phyloP scores from a whole-genome alignment of 2,797 vertebrate species.

The Mergus octosetaceus region DNA sequence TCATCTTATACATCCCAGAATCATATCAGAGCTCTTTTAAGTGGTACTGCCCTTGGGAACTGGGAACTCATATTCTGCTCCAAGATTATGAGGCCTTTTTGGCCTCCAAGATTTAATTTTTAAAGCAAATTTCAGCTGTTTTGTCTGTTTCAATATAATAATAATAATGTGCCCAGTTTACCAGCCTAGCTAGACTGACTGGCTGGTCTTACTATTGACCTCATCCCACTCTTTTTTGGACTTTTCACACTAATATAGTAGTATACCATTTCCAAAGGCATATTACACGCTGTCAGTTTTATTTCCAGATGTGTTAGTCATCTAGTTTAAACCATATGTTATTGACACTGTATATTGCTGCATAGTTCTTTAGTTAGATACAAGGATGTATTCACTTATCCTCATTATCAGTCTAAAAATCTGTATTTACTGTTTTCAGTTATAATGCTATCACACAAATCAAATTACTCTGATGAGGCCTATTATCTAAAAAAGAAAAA shows the following conservation, averaged over 20 bases:
- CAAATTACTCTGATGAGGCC: neutral
- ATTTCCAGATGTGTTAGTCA: neutral
- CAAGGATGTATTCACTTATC: neutral
- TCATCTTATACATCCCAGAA: neutral
- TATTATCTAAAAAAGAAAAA: neutral
- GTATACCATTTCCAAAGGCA: neutral
- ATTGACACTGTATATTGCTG: neutral
- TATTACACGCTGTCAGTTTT: neutral
- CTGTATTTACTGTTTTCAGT: neutral
- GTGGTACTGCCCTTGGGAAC: neutral
- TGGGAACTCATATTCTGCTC: neutral
- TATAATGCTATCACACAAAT: neutral
- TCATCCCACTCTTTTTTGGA: neutral
- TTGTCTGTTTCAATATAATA: neutral
- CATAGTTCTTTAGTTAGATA: neutral
- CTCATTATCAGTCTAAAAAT: neutral
- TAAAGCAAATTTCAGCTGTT: neutral
- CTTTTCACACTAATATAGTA: neutral
- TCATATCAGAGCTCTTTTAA: neutral
- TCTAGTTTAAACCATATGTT: neutral
- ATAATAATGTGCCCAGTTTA: rapidly evolving
- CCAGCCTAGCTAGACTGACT: neutral
- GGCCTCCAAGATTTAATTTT: neutral
- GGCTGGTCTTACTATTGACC: neutral
- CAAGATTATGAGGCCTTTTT: neutral